These are phyloP conservation scores for Pemphredon lugubris DNA, from an alignment of 2,888 invertebrate genomes.

Conservation along the genomic window DNA sequence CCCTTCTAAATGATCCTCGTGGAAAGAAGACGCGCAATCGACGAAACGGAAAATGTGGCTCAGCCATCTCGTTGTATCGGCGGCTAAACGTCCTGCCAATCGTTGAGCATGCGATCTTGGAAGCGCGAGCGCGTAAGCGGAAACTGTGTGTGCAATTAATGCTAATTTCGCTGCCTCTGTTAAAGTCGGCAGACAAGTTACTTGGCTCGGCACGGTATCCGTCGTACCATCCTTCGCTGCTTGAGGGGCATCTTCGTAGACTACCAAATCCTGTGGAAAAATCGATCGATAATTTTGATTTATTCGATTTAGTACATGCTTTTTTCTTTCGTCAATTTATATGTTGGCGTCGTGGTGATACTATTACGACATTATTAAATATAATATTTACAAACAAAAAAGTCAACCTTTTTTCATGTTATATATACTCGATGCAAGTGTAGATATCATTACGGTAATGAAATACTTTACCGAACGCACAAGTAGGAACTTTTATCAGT, in stretches of 20 bases:
- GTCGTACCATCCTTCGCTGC: slow-evolving; percentile 83
- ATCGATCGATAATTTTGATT: not conserved
- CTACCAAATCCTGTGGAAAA: slow-evolving; percentile 75
- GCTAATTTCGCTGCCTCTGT: slow-evolving; percentile 83
- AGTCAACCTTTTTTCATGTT: no score
- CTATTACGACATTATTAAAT: no score
- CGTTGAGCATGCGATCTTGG: slow-evolving; percentile 90
- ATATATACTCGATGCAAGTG: no score
- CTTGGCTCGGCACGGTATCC: slow-evolving; percentile 75
- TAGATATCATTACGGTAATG: no score
- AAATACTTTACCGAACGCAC: no score
- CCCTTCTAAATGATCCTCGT: slow-evolving; percentile 94
- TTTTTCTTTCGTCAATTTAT: no score
- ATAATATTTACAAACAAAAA: no score
- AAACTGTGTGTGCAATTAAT: slow-evolving; percentile 92
- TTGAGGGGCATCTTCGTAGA: slow-evolving; percentile 77
- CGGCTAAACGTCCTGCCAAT: slow-evolving; percentile 90
- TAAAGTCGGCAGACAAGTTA: slow-evolving; percentile 78
- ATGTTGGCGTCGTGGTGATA: no score
- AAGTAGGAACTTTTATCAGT: no score
- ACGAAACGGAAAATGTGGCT: slow-evolving; percentile 90
- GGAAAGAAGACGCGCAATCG: slow-evolving; percentile 92
- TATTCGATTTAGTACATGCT: not conserved
- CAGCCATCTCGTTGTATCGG: slow-evolving; percentile 94
- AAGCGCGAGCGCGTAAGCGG: slow-evolving; percentile 92